A percentile compares a stretch with the other conserved stretches of the same genome.
Evolutionary conservation across 2,888 invertebrate genomes (phyloP).

Genomic region (Saturnia japonica): DNA sequence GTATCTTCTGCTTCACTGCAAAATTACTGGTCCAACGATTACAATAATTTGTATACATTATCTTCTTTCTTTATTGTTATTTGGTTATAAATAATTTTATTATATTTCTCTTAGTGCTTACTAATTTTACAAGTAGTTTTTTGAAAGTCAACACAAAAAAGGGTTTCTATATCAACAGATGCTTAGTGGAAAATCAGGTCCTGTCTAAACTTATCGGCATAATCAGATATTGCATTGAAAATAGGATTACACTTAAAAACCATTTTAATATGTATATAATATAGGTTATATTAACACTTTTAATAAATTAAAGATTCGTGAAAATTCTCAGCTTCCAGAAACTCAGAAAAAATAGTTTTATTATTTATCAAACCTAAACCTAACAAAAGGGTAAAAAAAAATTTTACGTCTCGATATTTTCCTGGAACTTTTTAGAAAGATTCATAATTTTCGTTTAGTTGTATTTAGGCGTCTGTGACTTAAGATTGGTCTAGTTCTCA

Average conservation of each 20-base stretch:
- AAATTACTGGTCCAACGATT: not conserved
- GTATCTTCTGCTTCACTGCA: constrained; percentile 4
- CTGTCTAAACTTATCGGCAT: too few species aligned
- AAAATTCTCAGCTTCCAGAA: not conserved
- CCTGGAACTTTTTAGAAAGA: not conserved
- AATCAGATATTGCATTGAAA: too few species aligned
- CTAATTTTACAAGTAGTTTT: not conserved
- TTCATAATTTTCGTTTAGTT: not conserved
- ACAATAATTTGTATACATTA: not conserved
- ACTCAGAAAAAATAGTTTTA: too few species aligned
- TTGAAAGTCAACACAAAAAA: not conserved
- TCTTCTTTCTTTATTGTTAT: not conserved
- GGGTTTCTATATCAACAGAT: not conserved
- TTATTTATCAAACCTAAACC: not conserved
- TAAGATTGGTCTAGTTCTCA: not conserved
- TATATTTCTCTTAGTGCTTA: not conserved
- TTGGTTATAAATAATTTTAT: not conserved
- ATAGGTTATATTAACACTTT: not conserved
- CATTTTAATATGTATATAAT: too few species aligned
- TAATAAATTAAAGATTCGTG: not conserved
- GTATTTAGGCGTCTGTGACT: not conserved
- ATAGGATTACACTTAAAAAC: too few species aligned
- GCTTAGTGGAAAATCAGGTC: not conserved
- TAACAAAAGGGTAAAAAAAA: not conserved
- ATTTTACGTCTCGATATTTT: not conserved